Evolutionary conservation across 2,113 vertebrate species (phyloP).

Genomic region (Chaetodon auriga): DNA sequence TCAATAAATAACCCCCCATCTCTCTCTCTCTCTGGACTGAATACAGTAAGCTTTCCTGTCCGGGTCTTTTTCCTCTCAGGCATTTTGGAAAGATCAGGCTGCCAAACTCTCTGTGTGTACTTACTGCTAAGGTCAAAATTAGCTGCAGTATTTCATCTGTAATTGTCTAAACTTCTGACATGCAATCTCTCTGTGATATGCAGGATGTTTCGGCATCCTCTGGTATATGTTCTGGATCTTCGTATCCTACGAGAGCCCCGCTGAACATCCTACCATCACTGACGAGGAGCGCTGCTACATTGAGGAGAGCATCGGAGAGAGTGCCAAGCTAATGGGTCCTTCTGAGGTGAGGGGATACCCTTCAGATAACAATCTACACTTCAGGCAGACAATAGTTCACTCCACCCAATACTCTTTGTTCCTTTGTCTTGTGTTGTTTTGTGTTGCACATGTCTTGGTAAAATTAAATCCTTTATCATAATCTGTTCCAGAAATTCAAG

Average conservation of each 20-base stretch:
- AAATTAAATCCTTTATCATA: background rate
- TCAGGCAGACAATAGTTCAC: background rate
- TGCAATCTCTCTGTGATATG: slow-evolving; percentile 22
- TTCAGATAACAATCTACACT: background rate
- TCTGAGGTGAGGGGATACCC: slow-evolving; percentile 87
- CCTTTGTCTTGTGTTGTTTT: too few species aligned
- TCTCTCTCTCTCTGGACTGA: slow-evolving; percentile 49
- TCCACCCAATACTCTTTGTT: background rate
- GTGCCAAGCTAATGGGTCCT: slow-evolving; percentile 92
- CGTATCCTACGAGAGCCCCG: slow-evolving; percentile 98
- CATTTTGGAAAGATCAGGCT: slow-evolving; percentile 58
- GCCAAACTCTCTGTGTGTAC: slow-evolving; percentile 8
- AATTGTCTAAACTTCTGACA: slow-evolving; percentile 10
- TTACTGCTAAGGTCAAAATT: slow-evolving; percentile 20
- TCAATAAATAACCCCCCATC: slow-evolving; percentile 67
- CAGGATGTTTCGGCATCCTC: slow-evolving; percentile 94
- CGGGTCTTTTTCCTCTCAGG: slow-evolving; percentile 59
- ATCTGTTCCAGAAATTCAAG: slow-evolving; percentile 93
- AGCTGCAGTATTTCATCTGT: background rate
- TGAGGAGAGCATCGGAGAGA: slow-evolving; percentile 99
- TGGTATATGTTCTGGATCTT: slow-evolving; percentile 99
- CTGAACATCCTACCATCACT: slow-evolving; percentile 94
- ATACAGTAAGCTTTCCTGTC: slow-evolving; percentile 64
- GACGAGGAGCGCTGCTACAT: slow-evolving; percentile 98
- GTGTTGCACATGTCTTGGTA: background rate